Base-by-base conservation (phyloP, 2,113 vertebrate genomes). In the Myanophis thanlyinensis region DNA sequence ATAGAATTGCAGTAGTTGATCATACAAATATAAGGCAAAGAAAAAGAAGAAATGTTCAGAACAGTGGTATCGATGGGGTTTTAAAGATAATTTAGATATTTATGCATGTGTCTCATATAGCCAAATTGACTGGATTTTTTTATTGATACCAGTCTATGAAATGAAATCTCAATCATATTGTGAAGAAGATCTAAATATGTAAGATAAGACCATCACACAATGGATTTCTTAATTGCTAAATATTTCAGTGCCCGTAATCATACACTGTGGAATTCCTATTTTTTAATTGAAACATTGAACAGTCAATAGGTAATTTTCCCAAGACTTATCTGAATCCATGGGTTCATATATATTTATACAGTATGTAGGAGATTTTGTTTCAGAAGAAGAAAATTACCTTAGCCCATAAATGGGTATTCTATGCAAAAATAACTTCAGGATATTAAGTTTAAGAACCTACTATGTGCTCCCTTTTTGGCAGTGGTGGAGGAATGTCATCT, bases 401-500 rank as follows among this genome's bases (percentile, higher is more conserved):
- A n/a, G 40, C 56, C 48, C 48, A 11, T 25, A 53, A 67, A 85
- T 44, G 6, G n/a, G n/a, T 73, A 73, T 73, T 73, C 15, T 73
- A 40, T 7, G 18, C 7, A 80, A 40, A 80, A 80, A 80, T 80
- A 80, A 80, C 18, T 7, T 40, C 15, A 22, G 35, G 3, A 49
- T 49, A 49, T 73, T 8, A 52, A 90, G 40, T 20, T 11, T 30
- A 8, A 22, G 2, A 30, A 90, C 93, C 20, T 91, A 95, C 89
- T 89, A 92, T 59, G 89, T 89, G 87, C 49, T 52, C 93, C 91
- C 94, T 97, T 47, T 3, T 30, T 89, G 96, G 96, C 90, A 97
- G 93, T 40, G 96, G 95, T 87, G 95, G 93, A 5, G 96, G 97
- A 4, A 94, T 62, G 56, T 94, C 93, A 35, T 30, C 87, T 18